These are phyloP conservation scores for Cactoblastis cactorum DNA, from an alignment of 2,888 invertebrate genomes.

Conservation along the genomic window DNA sequence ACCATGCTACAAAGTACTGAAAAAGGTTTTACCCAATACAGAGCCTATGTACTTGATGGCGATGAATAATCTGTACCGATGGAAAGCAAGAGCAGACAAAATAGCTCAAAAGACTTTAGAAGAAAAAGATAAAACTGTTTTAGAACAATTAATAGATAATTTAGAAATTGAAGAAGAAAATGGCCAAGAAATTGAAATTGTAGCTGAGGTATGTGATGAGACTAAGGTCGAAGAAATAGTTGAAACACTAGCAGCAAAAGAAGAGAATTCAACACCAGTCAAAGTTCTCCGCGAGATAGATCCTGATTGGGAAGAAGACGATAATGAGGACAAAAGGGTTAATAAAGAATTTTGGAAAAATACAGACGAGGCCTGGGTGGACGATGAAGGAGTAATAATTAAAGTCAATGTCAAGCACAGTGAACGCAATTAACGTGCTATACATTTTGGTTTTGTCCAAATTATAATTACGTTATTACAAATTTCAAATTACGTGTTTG, in stretches of 20 bases:
- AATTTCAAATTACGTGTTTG: too few relatives aligned
- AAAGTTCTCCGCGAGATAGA: background rate
- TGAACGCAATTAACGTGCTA: constrained; percentile 14
- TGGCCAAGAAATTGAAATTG: background rate
- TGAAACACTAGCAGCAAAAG: background rate
- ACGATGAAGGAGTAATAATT: constrained; percentile 37
- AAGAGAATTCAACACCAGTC: background rate
- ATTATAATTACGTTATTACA: too few relatives aligned
- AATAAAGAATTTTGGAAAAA: constrained; percentile 32
- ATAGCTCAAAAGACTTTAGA: constrained; percentile 12
- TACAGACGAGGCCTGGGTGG: constrained; percentile 35
- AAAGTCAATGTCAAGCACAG: constrained; percentile 21
- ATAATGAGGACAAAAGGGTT: constrained; percentile 17
- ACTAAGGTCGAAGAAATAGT: constrained; percentile 1
- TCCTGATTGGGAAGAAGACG: constrained; percentile 36
- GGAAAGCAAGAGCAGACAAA: constrained; percentile 38
- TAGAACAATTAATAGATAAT: background rate
- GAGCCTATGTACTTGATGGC: constrained; percentile 84
- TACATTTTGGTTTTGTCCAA: too few relatives aligned
- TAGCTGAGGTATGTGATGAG: background rate
- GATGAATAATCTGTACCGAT: constrained; percentile 68
- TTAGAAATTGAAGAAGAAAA: background rate
- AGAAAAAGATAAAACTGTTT: too few relatives aligned
- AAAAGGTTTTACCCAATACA: constrained; percentile 84
- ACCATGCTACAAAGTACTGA: constrained; percentile 87